These are phyloP conservation scores for Mesochorus sp. DNA, from an alignment of 2,888 invertebrate genomes.

Conservation along the genomic window DNA sequence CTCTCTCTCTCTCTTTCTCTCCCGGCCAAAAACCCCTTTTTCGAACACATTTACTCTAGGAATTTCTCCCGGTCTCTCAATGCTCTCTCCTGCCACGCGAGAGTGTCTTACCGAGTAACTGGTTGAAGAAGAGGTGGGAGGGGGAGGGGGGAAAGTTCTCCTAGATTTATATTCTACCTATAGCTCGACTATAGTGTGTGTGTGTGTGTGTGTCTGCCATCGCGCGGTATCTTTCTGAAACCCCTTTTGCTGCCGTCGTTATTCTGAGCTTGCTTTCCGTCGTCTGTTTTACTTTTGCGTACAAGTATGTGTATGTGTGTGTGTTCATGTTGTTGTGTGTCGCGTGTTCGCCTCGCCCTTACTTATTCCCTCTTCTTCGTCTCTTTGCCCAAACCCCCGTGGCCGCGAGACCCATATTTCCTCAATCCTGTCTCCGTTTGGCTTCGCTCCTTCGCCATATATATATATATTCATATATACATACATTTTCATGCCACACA, in stretches of 20 bases:
- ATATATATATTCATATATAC: too few species aligned
- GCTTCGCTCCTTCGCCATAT: conserved; percentile 27
- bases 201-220: conserved; percentile 46
- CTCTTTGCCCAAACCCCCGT: conserved; percentile 63
- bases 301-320: background rate
- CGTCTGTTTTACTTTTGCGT: background rate
- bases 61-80: conserved; percentile 27
- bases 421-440: conserved; percentile 71
- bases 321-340: conserved; percentile 24
- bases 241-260: conserved; percentile 64
- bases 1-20: conserved; percentile 1
- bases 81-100: conserved; percentile 47
- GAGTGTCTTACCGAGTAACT: conserved; percentile 68
- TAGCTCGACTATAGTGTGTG: conserved; percentile 61
- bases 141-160: conserved; percentile 13
- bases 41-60: conserved; percentile 26
- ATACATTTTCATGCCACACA: too few species aligned
- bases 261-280: conserved; percentile 60
- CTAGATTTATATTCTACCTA: conserved; percentile 73
- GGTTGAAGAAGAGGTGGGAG: conserved; percentile 35
- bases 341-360: conserved; percentile 54
- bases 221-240: conserved; percentile 56
- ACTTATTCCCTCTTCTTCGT: conserved; percentile 60
- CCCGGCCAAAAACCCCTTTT: conserved; percentile 21
- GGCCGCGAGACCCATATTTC: conserved; percentile 78